These are phyloP conservation scores for Osmerus mordax DNA, from an alignment of 2,113 vertebrate genomes.

Conservation along the genomic window DNA sequence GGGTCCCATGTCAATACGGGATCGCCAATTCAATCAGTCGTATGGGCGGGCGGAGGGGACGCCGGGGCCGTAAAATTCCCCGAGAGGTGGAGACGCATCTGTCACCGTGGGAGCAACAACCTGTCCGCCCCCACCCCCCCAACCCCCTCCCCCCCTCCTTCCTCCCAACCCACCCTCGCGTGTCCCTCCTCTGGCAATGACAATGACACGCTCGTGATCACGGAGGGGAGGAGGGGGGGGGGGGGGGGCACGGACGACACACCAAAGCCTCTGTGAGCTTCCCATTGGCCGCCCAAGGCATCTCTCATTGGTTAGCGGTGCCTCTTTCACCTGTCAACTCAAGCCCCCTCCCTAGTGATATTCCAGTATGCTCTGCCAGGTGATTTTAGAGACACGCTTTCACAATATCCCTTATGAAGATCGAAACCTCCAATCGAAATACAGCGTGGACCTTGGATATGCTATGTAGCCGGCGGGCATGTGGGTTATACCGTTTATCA, in stretches of 20 bases:
- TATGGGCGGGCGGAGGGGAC: neutral
- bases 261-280: neutral
- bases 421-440: too few species aligned
- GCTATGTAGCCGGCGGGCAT: too few species aligned
- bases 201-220: neutral
- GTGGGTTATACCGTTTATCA: neutral
- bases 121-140: neutral
- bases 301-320: neutral
- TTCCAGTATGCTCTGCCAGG: too few species aligned
- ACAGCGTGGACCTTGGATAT: too few species aligned
- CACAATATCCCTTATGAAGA: too few species aligned
- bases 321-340: neutral
- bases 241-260: neutral
- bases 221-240: neutral
- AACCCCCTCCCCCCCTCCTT: too few species aligned
- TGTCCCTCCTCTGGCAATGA: neutral
- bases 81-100: neutral
- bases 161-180: neutral
- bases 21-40: conserved; percentile 20
- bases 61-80: neutral
- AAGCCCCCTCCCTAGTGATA: too few species aligned
- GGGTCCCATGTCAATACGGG: conserved; percentile 14
- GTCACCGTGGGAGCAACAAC: neutral
- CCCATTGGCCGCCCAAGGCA: neutral
- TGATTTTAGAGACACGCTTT: too few species aligned